phyloP scores from a whole-genome alignment of 2,888 invertebrate genomes.

The Pheosia gnoma region DNA sequence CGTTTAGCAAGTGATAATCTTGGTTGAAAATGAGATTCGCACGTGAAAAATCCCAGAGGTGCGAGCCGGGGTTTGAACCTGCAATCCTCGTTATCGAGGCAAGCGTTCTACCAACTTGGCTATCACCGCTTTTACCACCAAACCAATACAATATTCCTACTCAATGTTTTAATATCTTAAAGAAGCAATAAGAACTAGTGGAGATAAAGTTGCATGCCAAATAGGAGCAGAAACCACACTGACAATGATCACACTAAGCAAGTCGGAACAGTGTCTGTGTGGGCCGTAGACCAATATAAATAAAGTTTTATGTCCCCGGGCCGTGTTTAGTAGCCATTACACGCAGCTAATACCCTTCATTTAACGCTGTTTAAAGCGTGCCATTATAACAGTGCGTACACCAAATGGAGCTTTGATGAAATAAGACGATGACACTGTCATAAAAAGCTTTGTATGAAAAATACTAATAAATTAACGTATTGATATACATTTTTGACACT shows the following conservation, averaged over 20 bases:
- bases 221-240: constrained; percentile 6
- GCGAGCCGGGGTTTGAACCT: too few relatives aligned
- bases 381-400: constrained; percentile 28
- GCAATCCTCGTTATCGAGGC: too few relatives aligned
- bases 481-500: too few relatives aligned
- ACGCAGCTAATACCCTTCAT: constrained; percentile 45
- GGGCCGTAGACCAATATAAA: constrained; percentile 46
- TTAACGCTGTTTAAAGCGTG: constrained; percentile 43
- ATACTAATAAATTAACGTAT: too few relatives aligned
- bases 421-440: not conserved
- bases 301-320: constrained; percentile 48
- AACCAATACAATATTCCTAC: too few relatives aligned
- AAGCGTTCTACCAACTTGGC: too few relatives aligned
- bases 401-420: constrained; percentile 17
- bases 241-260: constrained; percentile 27
- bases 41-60: too few relatives aligned
- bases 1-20: too few relatives aligned
- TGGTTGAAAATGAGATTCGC: too few relatives aligned
- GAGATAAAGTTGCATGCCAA: not conserved
- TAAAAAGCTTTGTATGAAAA: not conserved
- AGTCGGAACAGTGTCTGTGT: constrained; percentile 38
- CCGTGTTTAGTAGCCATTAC: constrained; percentile 48
- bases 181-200: not conserved
- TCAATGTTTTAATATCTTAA: too few relatives aligned
- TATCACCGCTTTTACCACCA: too few relatives aligned